A percentile compares a stretch with the other conserved stretches of the same genome.
phyloP scores from a whole-genome alignment of 2,888 invertebrate species.

The Standfussiana lucernea region DNA sequence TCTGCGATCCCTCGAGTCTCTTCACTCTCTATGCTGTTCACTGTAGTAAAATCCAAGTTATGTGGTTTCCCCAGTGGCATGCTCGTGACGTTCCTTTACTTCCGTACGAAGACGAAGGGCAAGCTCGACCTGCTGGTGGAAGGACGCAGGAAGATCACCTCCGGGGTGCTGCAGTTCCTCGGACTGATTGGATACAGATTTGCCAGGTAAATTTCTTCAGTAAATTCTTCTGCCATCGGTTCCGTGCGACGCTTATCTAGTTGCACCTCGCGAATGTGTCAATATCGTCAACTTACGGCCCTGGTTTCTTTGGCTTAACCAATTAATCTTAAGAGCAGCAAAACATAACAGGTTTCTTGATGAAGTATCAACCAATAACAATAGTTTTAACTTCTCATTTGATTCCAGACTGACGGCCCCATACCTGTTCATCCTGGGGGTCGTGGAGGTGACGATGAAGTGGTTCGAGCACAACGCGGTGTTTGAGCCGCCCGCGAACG shows the following conservation, averaged over 20 bases:
- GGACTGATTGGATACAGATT: slow-evolving; percentile 95
- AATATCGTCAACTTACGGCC: too few species aligned
- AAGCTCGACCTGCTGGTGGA: slow-evolving; percentile 92
- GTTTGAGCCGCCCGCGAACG: slow-evolving; percentile 95
- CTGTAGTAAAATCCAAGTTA: neutral
- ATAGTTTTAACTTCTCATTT: neutral
- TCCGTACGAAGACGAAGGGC: slow-evolving; percentile 94
- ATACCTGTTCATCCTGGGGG: slow-evolving; percentile 95
- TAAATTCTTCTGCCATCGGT: too few species aligned
- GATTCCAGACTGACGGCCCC: slow-evolving; percentile 93
- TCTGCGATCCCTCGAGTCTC: too few species aligned
- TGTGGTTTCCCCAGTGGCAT: slow-evolving; percentile 92
- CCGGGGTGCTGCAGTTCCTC: slow-evolving; percentile 93
- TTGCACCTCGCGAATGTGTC: too few species aligned
- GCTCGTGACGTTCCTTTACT: slow-evolving; percentile 96
- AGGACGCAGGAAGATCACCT: slow-evolving; percentile 91
- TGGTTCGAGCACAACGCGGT: slow-evolving; percentile 95
- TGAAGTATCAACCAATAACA: neutral
- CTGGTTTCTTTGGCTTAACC: too few species aligned
- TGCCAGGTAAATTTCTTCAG: slow-evolving; percentile 87
- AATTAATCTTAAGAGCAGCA: too few species aligned
- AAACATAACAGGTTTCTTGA: neutral
- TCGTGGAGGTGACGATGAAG: slow-evolving; percentile 96
- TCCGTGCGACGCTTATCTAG: too few species aligned
- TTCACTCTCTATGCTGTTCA: too few species aligned